These are phyloP conservation scores for Chrysemys picta DNA, from an alignment of 2,113 vertebrate genomes.

Conservation along the genomic window DNA sequence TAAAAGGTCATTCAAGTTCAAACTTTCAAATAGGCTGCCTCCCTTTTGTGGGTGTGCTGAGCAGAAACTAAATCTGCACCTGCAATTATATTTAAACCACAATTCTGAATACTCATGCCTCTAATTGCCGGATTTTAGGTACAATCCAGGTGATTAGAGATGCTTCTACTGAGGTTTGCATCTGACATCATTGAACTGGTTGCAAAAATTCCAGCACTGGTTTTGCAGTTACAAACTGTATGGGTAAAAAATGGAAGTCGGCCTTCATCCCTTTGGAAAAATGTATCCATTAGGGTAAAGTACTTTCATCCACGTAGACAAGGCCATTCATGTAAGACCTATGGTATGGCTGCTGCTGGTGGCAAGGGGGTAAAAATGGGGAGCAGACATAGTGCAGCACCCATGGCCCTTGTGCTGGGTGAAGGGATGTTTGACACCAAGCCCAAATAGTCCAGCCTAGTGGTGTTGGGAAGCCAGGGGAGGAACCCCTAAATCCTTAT, in stretches of 20 bases:
- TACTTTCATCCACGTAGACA: not conserved
- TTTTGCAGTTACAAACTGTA: not conserved
- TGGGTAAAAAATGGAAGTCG: not conserved
- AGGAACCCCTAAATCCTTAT: not conserved
- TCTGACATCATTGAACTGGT: not conserved
- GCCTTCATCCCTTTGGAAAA: not conserved
- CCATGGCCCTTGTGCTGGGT: not conserved
- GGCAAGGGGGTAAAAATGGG: not conserved
- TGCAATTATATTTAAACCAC: not conserved
- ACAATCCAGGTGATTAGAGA: not conserved
- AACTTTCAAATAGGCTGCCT: not conserved
- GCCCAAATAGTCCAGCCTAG: not conserved
- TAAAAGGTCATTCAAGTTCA: slow-evolving; percentile 27
- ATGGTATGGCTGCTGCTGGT: not conserved
- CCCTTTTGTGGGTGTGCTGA: not conserved
- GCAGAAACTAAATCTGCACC: not conserved
- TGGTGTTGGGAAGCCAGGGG: not conserved
- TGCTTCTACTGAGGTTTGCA: not conserved
- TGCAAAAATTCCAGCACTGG: not conserved
- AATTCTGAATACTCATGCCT: not conserved
- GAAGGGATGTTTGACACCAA: not conserved
- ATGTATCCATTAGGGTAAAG: not conserved
- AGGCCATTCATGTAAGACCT: not conserved
- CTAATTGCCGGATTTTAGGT: not conserved
- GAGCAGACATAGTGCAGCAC: not conserved